Evolutionary conservation across 2,888 invertebrate genomes (phyloP).

Genomic region (Neelides folsomi): DNA sequence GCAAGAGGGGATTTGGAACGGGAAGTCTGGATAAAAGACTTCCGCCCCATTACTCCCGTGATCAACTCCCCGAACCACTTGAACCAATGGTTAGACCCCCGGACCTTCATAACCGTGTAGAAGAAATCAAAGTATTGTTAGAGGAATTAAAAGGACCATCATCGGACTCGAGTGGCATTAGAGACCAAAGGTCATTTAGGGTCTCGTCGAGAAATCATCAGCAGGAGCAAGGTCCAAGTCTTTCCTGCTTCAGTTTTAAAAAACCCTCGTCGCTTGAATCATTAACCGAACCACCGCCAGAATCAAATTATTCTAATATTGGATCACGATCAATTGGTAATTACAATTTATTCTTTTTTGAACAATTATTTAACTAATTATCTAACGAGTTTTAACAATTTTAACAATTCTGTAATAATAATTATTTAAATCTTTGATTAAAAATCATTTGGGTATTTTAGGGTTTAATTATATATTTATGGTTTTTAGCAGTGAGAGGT

Average conservation of each 20-base stretch:
- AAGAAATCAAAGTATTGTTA: conserved; percentile 28
- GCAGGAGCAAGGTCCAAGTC: conserved; percentile 13
- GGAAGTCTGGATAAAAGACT: too few relatives aligned
- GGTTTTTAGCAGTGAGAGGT: background rate
- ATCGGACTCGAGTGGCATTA: conserved; percentile 8
- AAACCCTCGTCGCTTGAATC: conserved; percentile 31
- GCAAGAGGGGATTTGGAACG: too few relatives aligned
- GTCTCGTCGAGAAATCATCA: conserved; percentile 28
- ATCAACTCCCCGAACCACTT: too few relatives aligned
- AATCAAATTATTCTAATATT: conserved; percentile 1
- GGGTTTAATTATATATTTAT: too few relatives aligned
- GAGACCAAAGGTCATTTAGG: conserved; percentile 28
- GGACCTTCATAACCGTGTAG: conserved; percentile 18
- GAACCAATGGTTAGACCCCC: background rate
- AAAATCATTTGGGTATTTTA: too few relatives aligned
- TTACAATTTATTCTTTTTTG: too few relatives aligned
- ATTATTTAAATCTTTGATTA: too few relatives aligned
- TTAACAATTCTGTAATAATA: too few relatives aligned
- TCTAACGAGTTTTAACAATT: too few relatives aligned
- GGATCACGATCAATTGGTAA: conserved; percentile 5
- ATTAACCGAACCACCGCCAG: conserved; percentile 18
- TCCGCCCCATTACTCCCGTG: too few relatives aligned
- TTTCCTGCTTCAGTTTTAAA: conserved; percentile 30
- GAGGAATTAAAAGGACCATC: conserved; percentile 26
- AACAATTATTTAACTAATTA: too few relatives aligned